Evolutionary conservation across 2,888 invertebrate species (phyloP).

Genomic region (Cosmorhoe ocellata): DNA sequence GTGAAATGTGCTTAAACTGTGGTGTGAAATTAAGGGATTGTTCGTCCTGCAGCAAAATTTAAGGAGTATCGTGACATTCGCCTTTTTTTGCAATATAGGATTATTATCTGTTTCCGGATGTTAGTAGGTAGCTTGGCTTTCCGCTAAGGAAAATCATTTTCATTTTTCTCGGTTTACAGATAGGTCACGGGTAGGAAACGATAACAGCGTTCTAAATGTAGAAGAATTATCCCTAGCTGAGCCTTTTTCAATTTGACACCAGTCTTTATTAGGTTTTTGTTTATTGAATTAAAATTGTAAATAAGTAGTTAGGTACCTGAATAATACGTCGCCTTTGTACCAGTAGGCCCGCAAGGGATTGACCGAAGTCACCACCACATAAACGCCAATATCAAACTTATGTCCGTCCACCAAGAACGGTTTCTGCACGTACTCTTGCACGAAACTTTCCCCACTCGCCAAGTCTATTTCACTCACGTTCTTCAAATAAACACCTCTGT

Average conservation of each 20-base stretch:
- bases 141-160: neutral
- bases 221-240: neutral
- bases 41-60: too few relatives aligned
- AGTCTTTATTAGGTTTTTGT: too few relatives aligned
- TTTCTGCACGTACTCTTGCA: slow-evolving; percentile 94
- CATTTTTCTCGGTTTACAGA: neutral
- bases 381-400: slow-evolving; percentile 98
- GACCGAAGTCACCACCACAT: slow-evolving; percentile 94
- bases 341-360: slow-evolving; percentile 94
- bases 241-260: neutral
- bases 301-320: slow-evolving; percentile 83
- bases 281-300: neutral
- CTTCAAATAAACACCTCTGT: slow-evolving; percentile 92
- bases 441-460: slow-evolving; percentile 87
- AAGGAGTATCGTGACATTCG: too few relatives aligned
- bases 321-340: slow-evolving; percentile 93
- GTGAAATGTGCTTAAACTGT: too few relatives aligned
- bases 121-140: neutral
- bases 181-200: neutral
- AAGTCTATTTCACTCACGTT: slow-evolving; percentile 87
- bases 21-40: too few relatives aligned
- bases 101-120: too few relatives aligned
- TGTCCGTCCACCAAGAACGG: slow-evolving; percentile 95
- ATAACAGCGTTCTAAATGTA: neutral
- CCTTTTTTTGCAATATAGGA: too few relatives aligned